These are phyloP conservation scores for Clistopyga incitator DNA, from an alignment of 2,888 invertebrate species.

Conservation along the genomic window DNA sequence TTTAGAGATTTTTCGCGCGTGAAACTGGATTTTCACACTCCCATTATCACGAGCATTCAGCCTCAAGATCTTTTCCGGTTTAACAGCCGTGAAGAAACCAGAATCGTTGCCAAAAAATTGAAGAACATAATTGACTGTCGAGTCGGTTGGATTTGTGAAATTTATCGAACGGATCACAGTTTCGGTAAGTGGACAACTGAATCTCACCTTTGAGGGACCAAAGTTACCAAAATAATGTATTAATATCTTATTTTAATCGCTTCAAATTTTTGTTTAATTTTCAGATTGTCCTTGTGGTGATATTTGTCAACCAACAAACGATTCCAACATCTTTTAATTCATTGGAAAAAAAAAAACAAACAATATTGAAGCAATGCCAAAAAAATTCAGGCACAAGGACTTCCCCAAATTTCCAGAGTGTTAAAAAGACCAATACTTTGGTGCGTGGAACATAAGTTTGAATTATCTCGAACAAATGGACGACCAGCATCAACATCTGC, in stretches of 20 bases:
- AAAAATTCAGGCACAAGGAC: no score
- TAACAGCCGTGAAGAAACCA: constrained; percentile 70
- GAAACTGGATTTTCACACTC: constrained; percentile 72
- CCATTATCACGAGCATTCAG: constrained; percentile 66
- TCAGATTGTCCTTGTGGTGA: no score
- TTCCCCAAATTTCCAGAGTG: no score
- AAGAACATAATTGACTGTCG: constrained; percentile 71
- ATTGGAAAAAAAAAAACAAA: no score
- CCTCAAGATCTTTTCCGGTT: constrained; percentile 62
- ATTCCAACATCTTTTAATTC: no score
- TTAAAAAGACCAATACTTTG: constrained; percentile 66
- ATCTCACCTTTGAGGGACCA: constrained; percentile 67
- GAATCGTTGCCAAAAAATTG: constrained; percentile 74
- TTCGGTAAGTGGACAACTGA: constrained; percentile 72
- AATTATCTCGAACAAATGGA: constrained; percentile 86
- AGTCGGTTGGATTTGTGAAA: constrained; percentile 69
- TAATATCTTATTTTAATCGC: no score
- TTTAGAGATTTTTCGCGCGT: constrained; percentile 75
- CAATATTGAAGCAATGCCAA: no score
- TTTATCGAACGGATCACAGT: constrained; percentile 66
- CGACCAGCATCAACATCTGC: constrained; percentile 87
- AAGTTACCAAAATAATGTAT: neutral
- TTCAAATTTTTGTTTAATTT: no score
- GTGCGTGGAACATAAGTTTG: constrained; percentile 83
- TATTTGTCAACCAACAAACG: no score